Conservation (phyloP, 2,888 invertebrate genomes). For the Eilema sororculum region DNA sequence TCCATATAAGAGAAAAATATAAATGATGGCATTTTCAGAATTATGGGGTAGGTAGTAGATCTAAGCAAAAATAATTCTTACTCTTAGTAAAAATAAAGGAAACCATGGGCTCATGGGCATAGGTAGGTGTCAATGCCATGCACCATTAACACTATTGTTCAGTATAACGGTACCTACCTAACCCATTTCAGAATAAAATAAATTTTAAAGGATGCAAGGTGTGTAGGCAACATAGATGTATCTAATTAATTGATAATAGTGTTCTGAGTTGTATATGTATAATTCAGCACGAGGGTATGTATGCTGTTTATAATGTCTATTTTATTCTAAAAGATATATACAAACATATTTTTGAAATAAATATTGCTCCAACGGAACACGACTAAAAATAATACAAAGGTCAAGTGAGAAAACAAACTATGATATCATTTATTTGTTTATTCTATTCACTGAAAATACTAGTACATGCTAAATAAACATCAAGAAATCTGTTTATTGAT, state of each 20-base stretch:
- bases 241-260: no score
- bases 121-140: neutral
- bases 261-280: neutral
- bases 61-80: neutral
- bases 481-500: neutral
- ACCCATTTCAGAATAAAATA: neutral
- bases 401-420: slow-evolving; percentile 10
- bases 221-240: neutral
- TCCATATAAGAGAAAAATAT: neutral
- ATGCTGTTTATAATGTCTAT: neutral
- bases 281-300: neutral
- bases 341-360: neutral
- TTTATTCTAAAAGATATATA: neutral
- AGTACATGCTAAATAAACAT: slow-evolving; percentile 1
- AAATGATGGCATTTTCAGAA: neutral
- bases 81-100: neutral
- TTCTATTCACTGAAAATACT: slow-evolving; percentile 10
- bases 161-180: neutral
- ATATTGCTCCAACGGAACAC: neutral
- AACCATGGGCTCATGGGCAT: neutral
- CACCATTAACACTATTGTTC: neutral
- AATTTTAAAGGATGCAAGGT: neutral
- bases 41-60: neutral
- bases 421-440: slow-evolving; percentile 10
- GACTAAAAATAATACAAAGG: slow-evolving; percentile 17